Conservation (phyloP, 1,140 invertebrate genomes). For the Anoplolepis gracilipes region DNA sequence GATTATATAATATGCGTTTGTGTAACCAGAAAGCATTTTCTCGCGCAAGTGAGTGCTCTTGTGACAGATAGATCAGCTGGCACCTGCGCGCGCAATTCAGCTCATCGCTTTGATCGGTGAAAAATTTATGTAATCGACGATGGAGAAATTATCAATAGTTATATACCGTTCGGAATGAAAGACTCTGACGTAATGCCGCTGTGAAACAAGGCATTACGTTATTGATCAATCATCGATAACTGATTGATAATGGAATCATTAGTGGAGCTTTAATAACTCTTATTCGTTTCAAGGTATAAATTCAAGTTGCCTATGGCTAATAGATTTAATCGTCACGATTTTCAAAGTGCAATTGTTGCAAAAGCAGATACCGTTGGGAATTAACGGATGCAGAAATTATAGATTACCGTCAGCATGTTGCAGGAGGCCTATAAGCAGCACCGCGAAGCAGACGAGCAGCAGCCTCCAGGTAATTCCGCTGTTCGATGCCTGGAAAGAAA, state of each 20-base stretch:
- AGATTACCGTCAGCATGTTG: slow-evolving; percentile 82
- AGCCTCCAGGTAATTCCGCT: slow-evolving; percentile 73
- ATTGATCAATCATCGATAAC: background rate
- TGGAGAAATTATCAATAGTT: slow-evolving; percentile 16
- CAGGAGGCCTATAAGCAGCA: slow-evolving; percentile 77
- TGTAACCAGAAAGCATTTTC: slow-evolving; percentile 16
- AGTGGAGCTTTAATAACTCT: background rate
- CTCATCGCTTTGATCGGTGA: background rate
- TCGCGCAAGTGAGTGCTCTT: background rate
- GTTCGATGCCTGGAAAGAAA: slow-evolving; percentile 79
- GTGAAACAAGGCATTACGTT: slow-evolving; percentile 22
- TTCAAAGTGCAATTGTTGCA: slow-evolving; percentile 12
- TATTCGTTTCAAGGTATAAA: background rate
- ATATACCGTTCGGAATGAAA: background rate
- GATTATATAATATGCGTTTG: slow-evolving; percentile 25
- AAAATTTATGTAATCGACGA: slow-evolving; percentile 28
- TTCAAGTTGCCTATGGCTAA: background rate
- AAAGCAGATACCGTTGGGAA: background rate
- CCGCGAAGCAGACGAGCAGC: slow-evolving; percentile 76
- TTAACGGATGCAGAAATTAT: slow-evolving; percentile 8
- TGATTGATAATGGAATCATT: slow-evolving; percentile 7
- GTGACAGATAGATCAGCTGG: too few relatives aligned
- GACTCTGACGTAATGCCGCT: slow-evolving; percentile 9
- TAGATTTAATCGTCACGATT: background rate
- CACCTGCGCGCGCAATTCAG: background rate